These are phyloP conservation scores for Sinella curviseta DNA, from an alignment of 1,140 invertebrate genomes.

Conservation along the genomic window DNA sequence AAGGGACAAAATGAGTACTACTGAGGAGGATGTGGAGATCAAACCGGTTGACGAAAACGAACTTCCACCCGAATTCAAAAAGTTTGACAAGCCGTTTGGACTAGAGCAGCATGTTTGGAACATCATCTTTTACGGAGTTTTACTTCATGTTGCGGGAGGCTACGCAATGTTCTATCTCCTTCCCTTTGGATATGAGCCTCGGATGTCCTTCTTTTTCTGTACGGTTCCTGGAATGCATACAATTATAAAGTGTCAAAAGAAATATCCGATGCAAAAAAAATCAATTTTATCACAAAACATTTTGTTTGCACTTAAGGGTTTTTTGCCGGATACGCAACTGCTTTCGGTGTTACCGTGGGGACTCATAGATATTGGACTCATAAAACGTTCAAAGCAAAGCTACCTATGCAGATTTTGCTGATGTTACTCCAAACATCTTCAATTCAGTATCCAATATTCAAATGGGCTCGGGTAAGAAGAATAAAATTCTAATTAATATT, in stretches of 20 bases:
- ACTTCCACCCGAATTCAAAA: not conserved
- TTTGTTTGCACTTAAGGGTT: no score
- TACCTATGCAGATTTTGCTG: constrained; percentile 70
- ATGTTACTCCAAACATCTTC: constrained; percentile 70
- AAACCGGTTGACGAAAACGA: not conserved
- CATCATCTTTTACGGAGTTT: not conserved
- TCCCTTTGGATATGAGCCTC: no score
- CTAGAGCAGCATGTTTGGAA: constrained; percentile 1
- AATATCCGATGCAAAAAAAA: no score
- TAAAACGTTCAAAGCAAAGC: constrained; percentile 72
- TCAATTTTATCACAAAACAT: no score
- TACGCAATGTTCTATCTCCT: not conserved
- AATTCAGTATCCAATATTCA: not conserved
- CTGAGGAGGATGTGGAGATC: no score
- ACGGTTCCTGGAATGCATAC: no score
- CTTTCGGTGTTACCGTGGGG: constrained; percentile 77
- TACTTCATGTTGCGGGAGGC: not conserved
- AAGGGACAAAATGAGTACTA: no score
- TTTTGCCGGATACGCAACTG: constrained; percentile 54
- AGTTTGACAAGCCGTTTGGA: not conserved
- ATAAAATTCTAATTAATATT: no score
- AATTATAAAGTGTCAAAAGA: no score
- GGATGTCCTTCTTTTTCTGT: no score
- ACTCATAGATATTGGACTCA: constrained; percentile 91
- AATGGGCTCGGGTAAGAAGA: not conserved